Conservation (phyloP, 2,113 vertebrate species). For the Narcine bancroftii region DNA sequence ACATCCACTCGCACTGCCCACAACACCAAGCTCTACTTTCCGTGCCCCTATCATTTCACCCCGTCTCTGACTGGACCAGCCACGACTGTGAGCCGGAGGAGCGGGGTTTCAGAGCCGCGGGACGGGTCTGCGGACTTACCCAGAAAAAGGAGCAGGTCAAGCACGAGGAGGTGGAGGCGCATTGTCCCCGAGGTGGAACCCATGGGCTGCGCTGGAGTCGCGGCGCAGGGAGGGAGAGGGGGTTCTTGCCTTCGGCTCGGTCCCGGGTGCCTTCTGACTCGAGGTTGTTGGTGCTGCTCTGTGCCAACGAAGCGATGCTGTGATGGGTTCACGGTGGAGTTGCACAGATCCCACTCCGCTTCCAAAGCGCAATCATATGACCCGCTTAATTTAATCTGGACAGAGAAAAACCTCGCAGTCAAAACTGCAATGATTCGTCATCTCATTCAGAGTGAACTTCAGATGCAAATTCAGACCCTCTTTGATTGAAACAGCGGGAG, state of each 20-base stretch:
- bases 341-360: not conserved
- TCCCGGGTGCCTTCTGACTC: too few relatives aligned
- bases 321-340: not conserved
- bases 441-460: not conserved
- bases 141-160: not conserved
- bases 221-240: too few relatives aligned
- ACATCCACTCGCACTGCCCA: not conserved
- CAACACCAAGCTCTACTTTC: not conserved
- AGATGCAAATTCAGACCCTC: not conserved
- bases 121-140: not conserved
- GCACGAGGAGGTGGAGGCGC: not conserved
- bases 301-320: not conserved
- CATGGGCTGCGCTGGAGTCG: not conserved
- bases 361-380: constrained; percentile 10
- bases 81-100: not conserved
- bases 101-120: not conserved
- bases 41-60: not conserved
- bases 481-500: not conserved
- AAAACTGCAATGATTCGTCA: not conserved
- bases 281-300: not conserved
- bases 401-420: not conserved
- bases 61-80: too few relatives aligned
- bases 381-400: constrained; percentile 20
- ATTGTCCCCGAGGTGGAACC: not conserved
- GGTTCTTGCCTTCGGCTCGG: not conserved